Conservation (phyloP, 2,797 vertebrate genomes). For the Chiloscyllium punctatum region DNA sequence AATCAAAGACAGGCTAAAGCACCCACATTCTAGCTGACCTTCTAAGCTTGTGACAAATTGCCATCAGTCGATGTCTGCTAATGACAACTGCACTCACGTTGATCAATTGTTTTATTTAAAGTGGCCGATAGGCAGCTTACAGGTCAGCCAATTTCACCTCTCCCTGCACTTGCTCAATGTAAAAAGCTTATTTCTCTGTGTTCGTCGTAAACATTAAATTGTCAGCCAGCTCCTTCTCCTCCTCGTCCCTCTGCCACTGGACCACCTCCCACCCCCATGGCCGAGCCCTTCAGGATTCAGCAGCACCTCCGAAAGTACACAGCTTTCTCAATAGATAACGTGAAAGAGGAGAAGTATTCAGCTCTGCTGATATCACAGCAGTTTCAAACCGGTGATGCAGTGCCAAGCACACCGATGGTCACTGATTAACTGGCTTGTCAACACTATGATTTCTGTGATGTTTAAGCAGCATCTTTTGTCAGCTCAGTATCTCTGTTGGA, state of each 20-base stretch:
- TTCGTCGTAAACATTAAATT: neutral
- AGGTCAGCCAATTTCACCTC: conserved; percentile 75
- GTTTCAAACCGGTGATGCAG: neutral
- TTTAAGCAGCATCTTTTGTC: conserved; percentile 64
- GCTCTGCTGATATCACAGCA: neutral
- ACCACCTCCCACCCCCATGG: neutral
- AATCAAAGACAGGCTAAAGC: conserved; percentile 66
- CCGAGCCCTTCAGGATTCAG: neutral
- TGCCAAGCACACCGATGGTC: conserved; percentile 47
- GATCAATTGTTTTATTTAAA: conserved; percentile 71
- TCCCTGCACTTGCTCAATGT: conserved; percentile 66
- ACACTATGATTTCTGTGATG: conserved; percentile 51
- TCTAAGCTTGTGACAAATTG: conserved; percentile 77
- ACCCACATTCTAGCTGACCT: conserved; percentile 75
- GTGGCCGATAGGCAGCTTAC: conserved; percentile 71
- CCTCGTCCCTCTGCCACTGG: neutral
- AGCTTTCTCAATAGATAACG: neutral
- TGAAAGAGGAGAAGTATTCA: too few species aligned
- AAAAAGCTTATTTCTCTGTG: conserved; percentile 66
- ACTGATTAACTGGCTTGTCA: conserved; percentile 52
- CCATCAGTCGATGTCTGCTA: conserved; percentile 78
- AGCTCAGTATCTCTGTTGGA: conserved; percentile 48
- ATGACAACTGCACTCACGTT: conserved; percentile 71
- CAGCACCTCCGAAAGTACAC: neutral
- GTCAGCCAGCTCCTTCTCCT: neutral